A percentile compares a stretch with the other conserved stretches of the same genome.
phyloP scores from a whole-genome alignment of 2,797 vertebrate species.

The Podarcis siculus region DNA sequence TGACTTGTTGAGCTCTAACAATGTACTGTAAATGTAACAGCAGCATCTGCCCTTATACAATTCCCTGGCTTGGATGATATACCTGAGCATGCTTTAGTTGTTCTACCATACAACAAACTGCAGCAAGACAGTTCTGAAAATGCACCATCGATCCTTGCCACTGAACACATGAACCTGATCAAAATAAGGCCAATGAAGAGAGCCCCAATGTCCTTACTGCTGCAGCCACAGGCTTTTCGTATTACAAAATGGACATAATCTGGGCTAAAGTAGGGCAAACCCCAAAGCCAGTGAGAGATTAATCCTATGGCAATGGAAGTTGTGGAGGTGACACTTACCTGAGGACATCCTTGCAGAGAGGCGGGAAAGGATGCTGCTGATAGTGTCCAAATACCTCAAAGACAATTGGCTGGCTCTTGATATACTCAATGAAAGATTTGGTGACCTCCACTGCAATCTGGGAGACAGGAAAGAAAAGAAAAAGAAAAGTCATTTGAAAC shows the following conservation, averaged over 20 bases:
- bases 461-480: not conserved
- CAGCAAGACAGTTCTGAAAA: not conserved
- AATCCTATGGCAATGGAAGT: not conserved
- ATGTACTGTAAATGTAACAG: not conserved
- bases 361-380: slow-evolving; percentile 94
- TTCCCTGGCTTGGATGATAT: not conserved
- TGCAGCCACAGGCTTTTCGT: too few relatives aligned
- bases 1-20: not conserved
- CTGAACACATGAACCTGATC: not conserved
- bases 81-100: not conserved
- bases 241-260: not conserved
- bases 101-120: not conserved
- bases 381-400: slow-evolving; percentile 99
- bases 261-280: not conserved
- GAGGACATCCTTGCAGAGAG: slow-evolving; percentile 93
- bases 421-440: slow-evolving; percentile 95
- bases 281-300: not conserved
- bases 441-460: slow-evolving; percentile 98
- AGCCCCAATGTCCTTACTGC: not conserved
- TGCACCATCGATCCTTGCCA: not conserved
- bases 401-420: slow-evolving; percentile 95
- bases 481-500: not conserved
- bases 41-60: not conserved
- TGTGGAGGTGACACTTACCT: slow-evolving; percentile 78
- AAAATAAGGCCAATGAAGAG: not conserved